Percentiles rank a stretch among this genome's conserved stretches.
Evolutionary conservation across 2,113 vertebrate genomes (phyloP).

Genomic region (Tragulus kanchil): DNA sequence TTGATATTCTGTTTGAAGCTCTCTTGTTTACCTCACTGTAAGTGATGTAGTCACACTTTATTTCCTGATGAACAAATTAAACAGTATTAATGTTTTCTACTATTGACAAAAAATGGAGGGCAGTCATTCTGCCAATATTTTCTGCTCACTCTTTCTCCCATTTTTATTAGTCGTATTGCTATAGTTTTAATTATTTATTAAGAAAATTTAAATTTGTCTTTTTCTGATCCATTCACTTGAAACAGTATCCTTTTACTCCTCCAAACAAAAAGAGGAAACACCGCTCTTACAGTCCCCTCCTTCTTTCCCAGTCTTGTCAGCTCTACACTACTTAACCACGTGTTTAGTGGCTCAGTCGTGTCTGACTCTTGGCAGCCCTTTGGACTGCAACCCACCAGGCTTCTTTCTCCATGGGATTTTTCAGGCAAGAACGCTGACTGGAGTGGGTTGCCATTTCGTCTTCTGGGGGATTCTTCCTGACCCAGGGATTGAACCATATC

Average conservation of each 20-base stretch:
- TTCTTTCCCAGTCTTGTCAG: background rate
- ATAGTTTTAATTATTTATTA: background rate
- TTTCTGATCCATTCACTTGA: background rate
- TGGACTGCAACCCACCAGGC: background rate
- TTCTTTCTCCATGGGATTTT: background rate
- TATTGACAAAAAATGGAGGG: background rate
- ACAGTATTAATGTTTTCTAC: background rate
- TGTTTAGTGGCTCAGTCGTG: background rate
- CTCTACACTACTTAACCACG: background rate
- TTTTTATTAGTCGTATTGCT: constrained; percentile 11
- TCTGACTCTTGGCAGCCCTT: background rate
- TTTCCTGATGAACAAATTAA: constrained; percentile 2
- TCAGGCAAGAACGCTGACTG: background rate
- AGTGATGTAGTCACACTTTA: background rate
- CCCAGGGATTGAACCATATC: background rate
- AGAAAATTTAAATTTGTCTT: constrained; percentile 5
- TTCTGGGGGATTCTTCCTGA: background rate
- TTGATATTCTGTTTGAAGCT: background rate
- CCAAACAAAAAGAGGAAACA: background rate
- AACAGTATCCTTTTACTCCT: background rate
- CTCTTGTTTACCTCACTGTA: background rate
- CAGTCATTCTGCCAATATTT: background rate
- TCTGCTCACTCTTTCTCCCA: background rate
- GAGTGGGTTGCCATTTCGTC: background rate
- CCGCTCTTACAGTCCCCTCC: background rate